Evolutionary conservation across 2,797 vertebrate species (phyloP), one percentile per base, ranked within the genome.

Genomic region (Erithacus rubecula): DNA sequence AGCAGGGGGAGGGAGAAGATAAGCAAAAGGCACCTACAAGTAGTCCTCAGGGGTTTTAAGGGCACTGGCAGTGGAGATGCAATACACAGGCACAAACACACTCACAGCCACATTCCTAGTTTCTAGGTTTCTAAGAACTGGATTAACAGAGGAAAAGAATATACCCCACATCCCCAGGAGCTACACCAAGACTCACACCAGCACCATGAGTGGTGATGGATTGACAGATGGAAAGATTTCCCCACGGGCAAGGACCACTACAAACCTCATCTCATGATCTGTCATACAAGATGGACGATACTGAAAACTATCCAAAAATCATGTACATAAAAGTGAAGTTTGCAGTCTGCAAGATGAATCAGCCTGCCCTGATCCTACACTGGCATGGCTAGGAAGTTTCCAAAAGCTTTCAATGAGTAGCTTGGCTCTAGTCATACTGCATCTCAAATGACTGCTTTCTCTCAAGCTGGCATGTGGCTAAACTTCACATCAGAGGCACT

Each of bases 151-250:
- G 44, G 22, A 77, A 64, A 5, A 36, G 13, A 29, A 20, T 3
- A 2, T 5, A 56, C 2, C 29, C 1, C 0, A 24, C 34, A 75
- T 7, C 20, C 21, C 14, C n/a, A 67, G 39, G 1, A 69, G 51
- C 26, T 30, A 59, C 30, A 36, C 8, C 29, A 51, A 39, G 55
- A 77, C 29, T 62, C 1, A 3, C 16, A 55, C 3, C 23, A 76
- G 34, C 1, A 3, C 6, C 32, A 64, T 26, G 22, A 19, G n/a
- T 24, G 36, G 9, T 2, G 3, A 74, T 4, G 4, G 46, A 87
- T 43, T 26, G 43, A 34, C 49, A 60, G 26, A 43, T 11, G 29
- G 56, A 74, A 76, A 81, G 46, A 49, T 24, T 44, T 53, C 27
- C 18, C 12, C 9, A 37, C 5, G 13, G 12, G 16, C n/a, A 27